A percentile compares a stretch with the other conserved stretches of the same genome.
Conservation (phyloP, 2,888 invertebrate genomes). For the Eilema sororculum region DNA sequence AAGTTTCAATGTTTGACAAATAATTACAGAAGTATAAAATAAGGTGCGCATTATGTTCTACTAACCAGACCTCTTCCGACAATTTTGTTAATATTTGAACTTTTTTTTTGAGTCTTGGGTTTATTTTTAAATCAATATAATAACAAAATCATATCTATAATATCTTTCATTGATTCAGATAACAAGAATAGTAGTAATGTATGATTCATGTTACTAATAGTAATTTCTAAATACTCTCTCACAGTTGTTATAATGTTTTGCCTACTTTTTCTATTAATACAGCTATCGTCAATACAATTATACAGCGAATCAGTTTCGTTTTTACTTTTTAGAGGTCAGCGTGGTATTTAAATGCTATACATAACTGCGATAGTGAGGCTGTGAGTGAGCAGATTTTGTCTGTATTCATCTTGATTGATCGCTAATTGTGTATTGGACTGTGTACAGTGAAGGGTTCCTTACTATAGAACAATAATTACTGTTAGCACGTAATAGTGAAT, state of each 20-base stretch:
- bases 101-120: not conserved
- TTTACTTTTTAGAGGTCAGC: not conserved
- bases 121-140: no score
- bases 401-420: not conserved
- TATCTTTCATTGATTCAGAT: not conserved
- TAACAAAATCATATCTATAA: not conserved
- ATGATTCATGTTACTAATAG: not conserved
- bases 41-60: no score
- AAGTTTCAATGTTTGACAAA: no score
- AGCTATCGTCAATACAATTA: conserved; percentile 7
- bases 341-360: not conserved
- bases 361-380: not conserved
- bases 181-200: not conserved
- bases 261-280: not conserved
- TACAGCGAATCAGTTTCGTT: not conserved
- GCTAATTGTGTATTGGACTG: not conserved
- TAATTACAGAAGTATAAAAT: no score
- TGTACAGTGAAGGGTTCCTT: conserved; percentile 1
- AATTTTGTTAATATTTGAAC: not conserved
- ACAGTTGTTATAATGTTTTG: not conserved
- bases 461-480: not conserved
- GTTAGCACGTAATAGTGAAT: no score
- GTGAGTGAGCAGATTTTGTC: not conserved
- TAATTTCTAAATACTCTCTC: not conserved
- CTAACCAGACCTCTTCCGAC: no score